These are phyloP conservation scores for Lampropteryx suffumata DNA, from an alignment of 2,888 invertebrate genomes.

Conservation along the genomic window DNA sequence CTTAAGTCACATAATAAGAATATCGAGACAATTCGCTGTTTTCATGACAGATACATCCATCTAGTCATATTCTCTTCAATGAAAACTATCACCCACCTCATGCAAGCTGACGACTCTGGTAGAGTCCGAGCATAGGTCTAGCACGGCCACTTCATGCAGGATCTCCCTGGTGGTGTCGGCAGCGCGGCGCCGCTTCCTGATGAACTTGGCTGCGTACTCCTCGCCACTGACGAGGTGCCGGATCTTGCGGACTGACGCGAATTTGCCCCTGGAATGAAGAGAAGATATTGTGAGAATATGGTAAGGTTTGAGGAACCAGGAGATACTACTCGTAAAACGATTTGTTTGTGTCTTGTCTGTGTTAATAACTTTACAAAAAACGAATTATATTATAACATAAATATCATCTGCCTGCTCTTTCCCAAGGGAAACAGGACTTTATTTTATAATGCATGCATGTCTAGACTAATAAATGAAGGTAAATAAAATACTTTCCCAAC, in stretches of 20 bases:
- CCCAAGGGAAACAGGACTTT: too few relatives aligned
- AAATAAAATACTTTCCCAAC: too few relatives aligned
- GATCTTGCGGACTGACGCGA: conserved; percentile 96
- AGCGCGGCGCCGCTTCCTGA: conserved; percentile 94
- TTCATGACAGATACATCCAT: too few relatives aligned
- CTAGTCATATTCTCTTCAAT: background rate
- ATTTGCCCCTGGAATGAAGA: conserved; percentile 93
- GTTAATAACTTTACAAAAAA: too few relatives aligned
- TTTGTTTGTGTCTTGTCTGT: too few relatives aligned
- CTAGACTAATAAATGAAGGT: too few relatives aligned
- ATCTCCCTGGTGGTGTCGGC: conserved; percentile 94
- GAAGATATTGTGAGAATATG: background rate
- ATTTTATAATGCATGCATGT: too few relatives aligned
- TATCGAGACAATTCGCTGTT: too few relatives aligned
- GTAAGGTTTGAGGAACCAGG: background rate
- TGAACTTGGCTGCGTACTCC: conserved; percentile 98
- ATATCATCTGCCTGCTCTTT: too few relatives aligned
- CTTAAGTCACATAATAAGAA: too few relatives aligned
- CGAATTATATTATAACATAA: too few relatives aligned
- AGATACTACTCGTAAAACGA: too few relatives aligned
- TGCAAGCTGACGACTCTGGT: conserved; percentile 94
- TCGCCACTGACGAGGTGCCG: conserved; percentile 92
- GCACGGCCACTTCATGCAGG: conserved; percentile 96
- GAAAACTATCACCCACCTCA: conserved; percentile 82
- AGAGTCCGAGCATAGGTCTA: conserved; percentile 92